Base-by-base conservation (phyloP, 2,113 vertebrate genomes). In the Piaya cayana region DNA sequence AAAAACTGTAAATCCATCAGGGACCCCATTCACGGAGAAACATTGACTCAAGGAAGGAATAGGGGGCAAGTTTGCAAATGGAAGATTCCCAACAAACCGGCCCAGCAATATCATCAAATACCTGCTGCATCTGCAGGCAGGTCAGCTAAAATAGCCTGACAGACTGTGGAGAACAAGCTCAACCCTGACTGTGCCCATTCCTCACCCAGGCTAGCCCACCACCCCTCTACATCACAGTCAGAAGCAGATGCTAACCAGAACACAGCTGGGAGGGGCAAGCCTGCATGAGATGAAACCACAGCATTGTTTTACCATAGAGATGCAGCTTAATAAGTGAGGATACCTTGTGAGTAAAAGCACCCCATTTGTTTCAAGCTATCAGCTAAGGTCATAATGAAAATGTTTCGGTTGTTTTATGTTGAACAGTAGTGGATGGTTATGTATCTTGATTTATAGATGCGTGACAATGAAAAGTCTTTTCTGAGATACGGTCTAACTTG, bases 201-300 rank as follows among this genome's bases (percentile, higher is more conserved):
- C 65, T 34, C 49, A 21, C 15, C 7, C 0, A 0, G 32, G 37
- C 58, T 56, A 52, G 80, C 68, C 79, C 83, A 64, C 29, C 2
- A 1, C 11, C 10, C 30, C 25, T 71, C 25, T 8, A 2, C 3
- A 2, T 8, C 39, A 15, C 9, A 29, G 32, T 29, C 25, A 47
- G 12, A 8, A 45, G 47, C 10, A 6, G 47, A 6, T 3, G 36
- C 36, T 43, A 42, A 47, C 18, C 52, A 79, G 47, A 63, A 36
- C 36, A 22, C 52, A 55, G 58, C 70, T 11, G 9, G 1, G 11
- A 22, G 12, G 16, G 14, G 45, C 1, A 0, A 4, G 14, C 6
- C 14, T 1, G 6, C 1, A 9, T 37, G 32, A 36, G 21, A 43
- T 11, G 32, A 72, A 71, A 62, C 16, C 37, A 39, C 21, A 9